Base-by-base conservation (phyloP, 2,888 invertebrate genomes). In the Ecdyonurus torrentis region DNA sequence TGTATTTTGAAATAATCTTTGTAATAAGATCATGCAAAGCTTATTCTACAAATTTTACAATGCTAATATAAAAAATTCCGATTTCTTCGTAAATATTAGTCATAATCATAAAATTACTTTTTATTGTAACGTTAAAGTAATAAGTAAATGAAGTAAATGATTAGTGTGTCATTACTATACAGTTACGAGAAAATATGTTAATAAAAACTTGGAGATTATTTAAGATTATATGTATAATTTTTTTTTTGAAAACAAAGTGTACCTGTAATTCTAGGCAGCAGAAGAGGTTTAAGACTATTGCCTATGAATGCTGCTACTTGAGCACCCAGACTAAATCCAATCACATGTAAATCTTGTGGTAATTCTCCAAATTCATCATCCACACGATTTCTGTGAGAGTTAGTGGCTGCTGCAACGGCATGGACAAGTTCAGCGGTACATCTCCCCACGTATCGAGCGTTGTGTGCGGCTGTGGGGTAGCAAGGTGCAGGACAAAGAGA, bases 281-380 rank as follows among this genome's bases (percentile, higher is more conserved):
- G 78, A 25, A 88, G 76, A 74, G 89, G 89, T 25, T 82, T 80
- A 55, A 89, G 76, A 70, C 82, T 86, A 71, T 85, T 84, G 0
- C 88, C 82, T 67, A 88, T 83, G 65, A 87, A 79, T 10, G 89
- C 89, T 68, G 89, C 89, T 62, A 87, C 75, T 70, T 89, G 89
- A 0, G 88, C 86, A 1, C 89, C 89, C 52, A 86, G 75, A 61
- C 70, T 71, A 74, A 89, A 89, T 0, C 89, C 89, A 1, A 89
- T 84, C 37, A 37, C 37, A 15, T 37, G 71, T 89, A 89, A 0
- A 85, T 85, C 50, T 87, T 81, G 55, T 78, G 75, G 66, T 82
- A 81, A 2, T 86, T 83, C 61, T 81, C 76, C 55, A 86, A 74
- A 0, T 88, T 88, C 2, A 83, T 80, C 65, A 80, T 78, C 25